phyloP scores from a whole-genome alignment of 92 coral and sea anemone species.

The Muricea muricata region DNA sequence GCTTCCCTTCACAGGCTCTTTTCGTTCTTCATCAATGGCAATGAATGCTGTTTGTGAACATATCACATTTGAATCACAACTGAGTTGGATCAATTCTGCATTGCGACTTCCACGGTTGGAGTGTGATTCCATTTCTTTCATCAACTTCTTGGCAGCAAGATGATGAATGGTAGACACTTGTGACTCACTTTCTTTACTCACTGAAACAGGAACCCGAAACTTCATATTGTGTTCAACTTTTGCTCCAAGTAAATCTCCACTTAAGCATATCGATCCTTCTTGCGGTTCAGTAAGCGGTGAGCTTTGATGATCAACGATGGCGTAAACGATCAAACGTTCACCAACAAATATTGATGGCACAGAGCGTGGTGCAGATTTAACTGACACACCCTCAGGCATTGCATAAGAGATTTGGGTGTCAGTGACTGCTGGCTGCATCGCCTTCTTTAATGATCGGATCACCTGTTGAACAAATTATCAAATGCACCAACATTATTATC shows the following conservation, averaged over 20 bases:
- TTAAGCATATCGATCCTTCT: constrained; percentile 59
- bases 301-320: constrained; percentile 40
- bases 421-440: constrained; percentile 80
- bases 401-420: constrained; percentile 70
- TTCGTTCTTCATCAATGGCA: constrained; percentile 75
- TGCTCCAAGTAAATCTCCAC: constrained; percentile 43
- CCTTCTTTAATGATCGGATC: constrained; percentile 76
- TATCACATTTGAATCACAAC: constrained; percentile 75
- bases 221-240: constrained; percentile 53
- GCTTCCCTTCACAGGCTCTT: constrained; percentile 64
- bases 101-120: neutral
- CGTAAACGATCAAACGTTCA: constrained; percentile 66
- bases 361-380: constrained; percentile 62
- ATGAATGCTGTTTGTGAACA: constrained; percentile 79
- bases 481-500: too few species aligned
- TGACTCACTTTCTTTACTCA: constrained; percentile 37
- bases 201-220: constrained; percentile 54
- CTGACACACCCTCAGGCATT: constrained; percentile 66
- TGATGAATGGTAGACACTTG: constrained; percentile 57
- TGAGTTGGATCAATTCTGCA: constrained; percentile 59
- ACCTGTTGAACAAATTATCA: constrained; percentile 52
- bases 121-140: constrained; percentile 65
- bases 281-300: constrained; percentile 8
- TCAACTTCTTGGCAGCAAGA: constrained; percentile 75
- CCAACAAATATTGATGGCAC: constrained; percentile 74